These are phyloP conservation scores for Barbus barbus DNA, from an alignment of 2,113 vertebrate genomes.

Conservation along the genomic window DNA sequence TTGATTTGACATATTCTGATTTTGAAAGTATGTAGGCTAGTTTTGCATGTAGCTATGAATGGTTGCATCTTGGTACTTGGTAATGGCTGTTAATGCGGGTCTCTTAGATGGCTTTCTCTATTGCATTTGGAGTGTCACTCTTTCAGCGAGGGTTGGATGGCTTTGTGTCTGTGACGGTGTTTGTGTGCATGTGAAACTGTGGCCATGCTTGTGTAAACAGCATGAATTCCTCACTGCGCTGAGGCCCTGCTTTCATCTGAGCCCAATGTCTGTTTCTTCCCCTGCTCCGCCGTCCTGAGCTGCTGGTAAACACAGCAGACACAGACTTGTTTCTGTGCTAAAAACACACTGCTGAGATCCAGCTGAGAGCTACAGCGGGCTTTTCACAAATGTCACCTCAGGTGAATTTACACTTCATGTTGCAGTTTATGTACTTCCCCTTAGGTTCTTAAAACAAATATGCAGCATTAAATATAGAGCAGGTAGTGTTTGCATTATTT, in stretches of 20 bases:
- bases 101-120: neutral
- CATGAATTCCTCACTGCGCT: slow-evolving; percentile 67
- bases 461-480: neutral
- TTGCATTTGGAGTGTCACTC: neutral
- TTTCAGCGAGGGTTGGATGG: slow-evolving; percentile 12
- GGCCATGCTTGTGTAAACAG: slow-evolving; percentile 61
- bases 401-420: neutral
- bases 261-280: slow-evolving; percentile 47
- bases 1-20: neutral
- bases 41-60: neutral
- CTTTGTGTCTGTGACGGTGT: slow-evolving; percentile 46
- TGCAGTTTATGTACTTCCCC: neutral
- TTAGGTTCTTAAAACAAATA: neutral
- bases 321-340: slow-evolving; percentile 45
- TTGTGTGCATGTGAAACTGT: slow-evolving; percentile 38
- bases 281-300: slow-evolving; percentile 28
- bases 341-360: slow-evolving; percentile 4
- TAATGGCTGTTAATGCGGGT: neutral
- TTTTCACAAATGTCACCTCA: slow-evolving; percentile 8
- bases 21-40: neutral
- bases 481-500: neutral
- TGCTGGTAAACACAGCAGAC: slow-evolving; percentile 53
- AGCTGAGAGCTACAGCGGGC: slow-evolving; percentile 10
- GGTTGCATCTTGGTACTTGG: neutral
- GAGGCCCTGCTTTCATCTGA: slow-evolving; percentile 61